Base-by-base conservation (phyloP, 2,113 vertebrate species). In the Leucopternis melanops region DNA sequence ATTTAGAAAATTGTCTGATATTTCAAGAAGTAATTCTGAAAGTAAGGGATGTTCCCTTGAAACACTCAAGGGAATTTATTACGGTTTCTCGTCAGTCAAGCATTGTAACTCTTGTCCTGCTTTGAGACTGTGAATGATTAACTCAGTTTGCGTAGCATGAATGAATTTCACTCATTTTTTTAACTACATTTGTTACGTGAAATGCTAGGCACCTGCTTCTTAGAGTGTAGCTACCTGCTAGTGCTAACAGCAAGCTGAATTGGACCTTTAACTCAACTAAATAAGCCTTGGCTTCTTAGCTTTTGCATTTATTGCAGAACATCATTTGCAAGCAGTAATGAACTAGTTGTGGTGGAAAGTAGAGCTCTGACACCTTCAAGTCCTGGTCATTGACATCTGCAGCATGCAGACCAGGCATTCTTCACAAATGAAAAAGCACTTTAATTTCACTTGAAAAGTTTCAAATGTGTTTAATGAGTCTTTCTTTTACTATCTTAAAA, bases 91-190 rank as follows among this genome's bases (percentile, higher is more conserved):
- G 1, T 86, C 36, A 83, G 52, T 38, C 57, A 55, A 70, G 62
- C 61, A 22, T 6, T 62, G n/a, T 47, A 87, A 66, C 36, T 70
- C 92, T 69, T 6, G 5, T 59, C 42, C 84, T 95, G 81, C 44
- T 25, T 88, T 80, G 42, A 34, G 36, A 7, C 42, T 45, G 88
- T 94, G 55, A 95, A 95, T 97, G 4, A 95, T 93, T 96, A 94
- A 95, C 94, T 65, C 4, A 1, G 11, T 67, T 82, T 66, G 55
- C 80, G 55, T 4, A 21, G 40, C 36, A 57, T 65, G 61, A 84
- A 61, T 0, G 0, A 27, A 31, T 61, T 92, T 63, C 63, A 47
- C 88, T 57, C 34, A 22, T 38, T 72, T 72, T 82, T 82, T 54
- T 1, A 77, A 31, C 26, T 77, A 7, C 31, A 40, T 69, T 85